Conservation (phyloP, 2,888 invertebrate species). For the Tenodera sinensis region DNA sequence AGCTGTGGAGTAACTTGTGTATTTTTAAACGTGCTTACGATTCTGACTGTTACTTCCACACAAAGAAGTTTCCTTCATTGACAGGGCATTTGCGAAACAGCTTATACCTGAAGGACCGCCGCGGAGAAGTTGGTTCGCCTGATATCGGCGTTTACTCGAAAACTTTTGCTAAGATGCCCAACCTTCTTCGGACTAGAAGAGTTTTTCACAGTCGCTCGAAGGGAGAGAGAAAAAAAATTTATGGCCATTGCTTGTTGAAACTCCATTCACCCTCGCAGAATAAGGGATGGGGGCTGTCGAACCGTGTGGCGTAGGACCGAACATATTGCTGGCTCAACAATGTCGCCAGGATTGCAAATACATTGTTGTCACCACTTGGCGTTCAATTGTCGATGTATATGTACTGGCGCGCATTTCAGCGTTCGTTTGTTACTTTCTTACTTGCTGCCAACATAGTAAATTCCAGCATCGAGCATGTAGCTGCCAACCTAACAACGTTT, state of each 20-base stretch:
- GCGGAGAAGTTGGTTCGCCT: neutral
- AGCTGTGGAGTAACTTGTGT: too few species aligned
- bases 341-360: neutral
- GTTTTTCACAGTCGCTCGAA: neutral
- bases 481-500: neutral
- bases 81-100: neutral
- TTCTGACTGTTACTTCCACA: too few species aligned
- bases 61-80: neutral
- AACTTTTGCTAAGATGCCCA: neutral
- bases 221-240: neutral
- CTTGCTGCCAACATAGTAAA: neutral
- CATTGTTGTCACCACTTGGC: neutral
- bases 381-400: neutral
- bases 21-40: too few species aligned
- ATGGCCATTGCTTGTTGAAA: neutral
- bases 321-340: neutral
- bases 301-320: too few species aligned
- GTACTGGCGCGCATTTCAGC: neutral
- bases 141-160: neutral
- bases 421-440: neutral
- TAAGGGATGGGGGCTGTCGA: too few species aligned
- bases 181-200: neutral
- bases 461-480: neutral
- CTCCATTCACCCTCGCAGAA: neutral
- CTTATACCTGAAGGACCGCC: neutral